Evolutionary conservation across 2,113 vertebrate species (phyloP).

Genomic region (Colistium nudipinnis): DNA sequence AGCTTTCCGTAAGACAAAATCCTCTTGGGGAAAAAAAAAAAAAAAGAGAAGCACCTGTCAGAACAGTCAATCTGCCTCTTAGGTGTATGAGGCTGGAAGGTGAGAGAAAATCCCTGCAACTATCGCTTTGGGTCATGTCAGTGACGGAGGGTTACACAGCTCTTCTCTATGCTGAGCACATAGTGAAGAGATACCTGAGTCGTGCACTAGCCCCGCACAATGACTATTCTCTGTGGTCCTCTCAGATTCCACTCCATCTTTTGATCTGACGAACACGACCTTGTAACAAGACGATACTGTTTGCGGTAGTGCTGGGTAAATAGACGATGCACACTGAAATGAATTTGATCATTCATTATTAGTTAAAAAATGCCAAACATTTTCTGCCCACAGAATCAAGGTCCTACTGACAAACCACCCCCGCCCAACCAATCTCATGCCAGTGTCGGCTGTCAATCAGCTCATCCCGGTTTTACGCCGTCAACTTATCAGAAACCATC

Average conservation of each 20-base stretch:
- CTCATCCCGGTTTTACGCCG: no score
- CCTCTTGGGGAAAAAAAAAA: no score
- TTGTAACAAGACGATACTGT: no score
- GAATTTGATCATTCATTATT: no score
- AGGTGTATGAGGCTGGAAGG: conserved; percentile 44
- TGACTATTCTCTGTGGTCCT: neutral
- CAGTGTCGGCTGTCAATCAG: no score
- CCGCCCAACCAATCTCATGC: no score
- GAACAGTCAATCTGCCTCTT: conserved; percentile 59
- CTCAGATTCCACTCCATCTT: neutral
- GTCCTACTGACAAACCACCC: no score
- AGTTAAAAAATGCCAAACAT: no score
- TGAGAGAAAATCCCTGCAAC: conserved; percentile 63
- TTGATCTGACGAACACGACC: neutral
- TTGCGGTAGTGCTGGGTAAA: no score
- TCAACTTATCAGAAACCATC: no score
- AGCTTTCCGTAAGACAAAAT: conserved; percentile 35
- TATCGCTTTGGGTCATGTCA: conserved; percentile 51
- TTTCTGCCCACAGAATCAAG: no score
- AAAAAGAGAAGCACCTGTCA: conserved; percentile 59
- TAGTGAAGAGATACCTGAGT: conserved; percentile 26
- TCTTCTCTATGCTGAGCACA: neutral
- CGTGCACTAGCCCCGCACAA: neutral
- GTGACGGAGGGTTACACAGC: conserved; percentile 35
- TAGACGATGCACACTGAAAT: no score